Conservation (phyloP, 2,113 vertebrate species). For the Chaetodon auriga region DNA sequence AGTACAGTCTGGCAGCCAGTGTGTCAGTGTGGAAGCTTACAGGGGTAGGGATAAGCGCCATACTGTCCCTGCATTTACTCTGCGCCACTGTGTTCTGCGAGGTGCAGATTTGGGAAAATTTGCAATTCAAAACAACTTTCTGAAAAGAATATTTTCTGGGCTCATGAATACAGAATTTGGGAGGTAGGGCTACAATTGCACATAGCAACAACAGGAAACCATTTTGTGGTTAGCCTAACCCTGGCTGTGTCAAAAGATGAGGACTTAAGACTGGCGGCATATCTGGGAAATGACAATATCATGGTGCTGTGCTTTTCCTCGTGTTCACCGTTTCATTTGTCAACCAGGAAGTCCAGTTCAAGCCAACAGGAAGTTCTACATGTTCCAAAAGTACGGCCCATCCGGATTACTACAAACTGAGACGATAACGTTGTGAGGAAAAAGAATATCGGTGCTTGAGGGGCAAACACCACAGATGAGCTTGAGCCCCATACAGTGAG, state of each 20-base stretch:
- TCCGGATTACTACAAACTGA: slow-evolving; percentile 40
- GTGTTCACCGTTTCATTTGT: slow-evolving; percentile 36
- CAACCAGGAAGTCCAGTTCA: slow-evolving; percentile 34
- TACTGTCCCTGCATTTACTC: slow-evolving; percentile 77
- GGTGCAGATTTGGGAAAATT: slow-evolving; percentile 82
- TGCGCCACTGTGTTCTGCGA: slow-evolving; percentile 72
- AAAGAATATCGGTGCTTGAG: slow-evolving; percentile 30
- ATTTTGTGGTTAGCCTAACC: slow-evolving; percentile 59
- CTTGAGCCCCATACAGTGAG: slow-evolving; percentile 27
- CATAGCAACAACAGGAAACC: slow-evolving; percentile 65
- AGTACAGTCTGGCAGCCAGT: slow-evolving; percentile 75
- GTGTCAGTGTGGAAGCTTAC: slow-evolving; percentile 79
- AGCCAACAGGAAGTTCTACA: slow-evolving; percentile 40
- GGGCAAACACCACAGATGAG: slow-evolving; percentile 19
- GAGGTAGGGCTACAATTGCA: slow-evolving; percentile 72
- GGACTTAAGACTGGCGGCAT: slow-evolving; percentile 37
- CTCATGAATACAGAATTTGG: slow-evolving; percentile 84
- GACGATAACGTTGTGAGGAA: slow-evolving; percentile 9
- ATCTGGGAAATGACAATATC: slow-evolving; percentile 45
- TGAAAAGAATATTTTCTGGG: slow-evolving; percentile 76
- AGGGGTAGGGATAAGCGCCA: slow-evolving; percentile 77
- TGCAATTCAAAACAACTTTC: slow-evolving; percentile 86
- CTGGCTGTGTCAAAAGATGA: slow-evolving; percentile 50
- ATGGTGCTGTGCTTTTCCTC: slow-evolving; percentile 2
- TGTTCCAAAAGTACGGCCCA: slow-evolving; percentile 35